Evolutionary conservation across 2,888 invertebrate species (phyloP).

Genomic region (Eristalis pertinax): DNA sequence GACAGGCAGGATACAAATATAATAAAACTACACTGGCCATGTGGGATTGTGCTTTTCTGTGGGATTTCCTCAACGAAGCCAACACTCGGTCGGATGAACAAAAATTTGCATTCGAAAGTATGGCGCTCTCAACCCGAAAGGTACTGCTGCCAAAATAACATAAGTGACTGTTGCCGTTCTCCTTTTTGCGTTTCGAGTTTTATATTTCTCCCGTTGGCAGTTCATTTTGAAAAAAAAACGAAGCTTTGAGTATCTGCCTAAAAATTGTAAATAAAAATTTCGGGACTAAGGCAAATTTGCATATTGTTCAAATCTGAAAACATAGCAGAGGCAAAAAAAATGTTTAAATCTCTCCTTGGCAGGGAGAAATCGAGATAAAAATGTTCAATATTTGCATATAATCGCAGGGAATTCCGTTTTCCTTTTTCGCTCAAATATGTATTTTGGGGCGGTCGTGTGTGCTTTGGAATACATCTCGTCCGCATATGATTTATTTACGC

Average conservation of each 20-base stretch:
- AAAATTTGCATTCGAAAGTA: conserved; percentile 45
- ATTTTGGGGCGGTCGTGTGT: conserved; percentile 9
- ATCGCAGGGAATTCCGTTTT: conserved; percentile 15
- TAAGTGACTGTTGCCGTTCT: conserved; percentile 6
- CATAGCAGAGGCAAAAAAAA: conserved; percentile 8
- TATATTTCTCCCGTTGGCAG: not conserved
- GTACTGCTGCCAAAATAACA: conserved; percentile 9
- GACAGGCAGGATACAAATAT: not conserved
- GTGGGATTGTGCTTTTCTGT: conserved; percentile 25
- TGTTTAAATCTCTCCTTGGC: conserved; percentile 21
- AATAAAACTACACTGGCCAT: conserved; percentile 21
- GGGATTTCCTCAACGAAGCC: not conserved
- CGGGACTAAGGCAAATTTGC: conserved; percentile 40
- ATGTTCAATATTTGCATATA: conserved; percentile 53
- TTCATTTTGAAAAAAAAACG: conserved; percentile 9
- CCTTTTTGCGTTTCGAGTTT: not conserved
- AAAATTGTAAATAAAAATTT: conserved; percentile 34
- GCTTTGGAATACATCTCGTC: conserved; percentile 12
- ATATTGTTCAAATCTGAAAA: conserved; percentile 54
- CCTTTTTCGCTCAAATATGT: conserved; percentile 6
- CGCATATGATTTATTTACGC: conserved; percentile 47
- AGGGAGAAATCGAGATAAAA: conserved; percentile 42
- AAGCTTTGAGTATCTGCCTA: conserved; percentile 21
- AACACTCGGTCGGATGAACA: not conserved
- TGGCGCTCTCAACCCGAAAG: not conserved